A percentile compares a stretch with the other conserved stretches of the same genome.
These are phyloP conservation scores for Halictus ligatus DNA, from an alignment of 2,888 invertebrate species.

Conservation along the genomic window DNA sequence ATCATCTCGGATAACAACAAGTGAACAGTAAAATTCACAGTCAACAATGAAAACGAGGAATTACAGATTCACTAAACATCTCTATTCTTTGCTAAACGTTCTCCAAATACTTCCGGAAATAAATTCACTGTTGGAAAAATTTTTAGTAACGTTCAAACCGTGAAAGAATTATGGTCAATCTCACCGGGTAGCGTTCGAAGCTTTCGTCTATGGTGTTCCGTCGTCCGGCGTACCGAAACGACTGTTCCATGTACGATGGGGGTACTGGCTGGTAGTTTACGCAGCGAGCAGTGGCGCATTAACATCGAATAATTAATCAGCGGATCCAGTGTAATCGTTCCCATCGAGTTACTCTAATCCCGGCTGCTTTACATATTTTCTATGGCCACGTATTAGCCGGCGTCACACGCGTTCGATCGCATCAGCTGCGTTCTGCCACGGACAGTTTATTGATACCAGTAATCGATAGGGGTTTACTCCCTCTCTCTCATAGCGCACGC, in stretches of 20 bases:
- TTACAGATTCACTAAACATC: neutral
- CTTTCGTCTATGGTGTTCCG: neutral
- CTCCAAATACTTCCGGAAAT: too few relatives aligned
- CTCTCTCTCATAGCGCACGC: neutral
- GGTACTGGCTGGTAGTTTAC: neutral
- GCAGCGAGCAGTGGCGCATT: conserved; percentile 15
- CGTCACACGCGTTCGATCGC: conserved; percentile 41
- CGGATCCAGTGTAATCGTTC: conserved; percentile 50
- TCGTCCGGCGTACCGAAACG: neutral
- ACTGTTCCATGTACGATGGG: neutral
- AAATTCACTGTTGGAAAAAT: too few relatives aligned
- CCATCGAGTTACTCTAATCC: conserved; percentile 46
- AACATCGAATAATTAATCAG: conserved; percentile 56
- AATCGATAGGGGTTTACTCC: conserved; percentile 30
- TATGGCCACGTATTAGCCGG: conserved; percentile 43
- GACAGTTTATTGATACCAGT: conserved; percentile 44
- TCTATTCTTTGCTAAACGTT: neutral
- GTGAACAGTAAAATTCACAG: neutral
- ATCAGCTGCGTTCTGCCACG: conserved; percentile 26
- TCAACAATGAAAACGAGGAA: neutral
- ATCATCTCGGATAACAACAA: too few relatives aligned
- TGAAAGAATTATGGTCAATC: neutral
- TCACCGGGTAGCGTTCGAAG: neutral
- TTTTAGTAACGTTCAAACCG: neutral
- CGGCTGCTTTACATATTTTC: conserved; percentile 42